Percentiles rank a stretch among this genome's conserved stretches.
Evolutionary conservation across 2,888 invertebrate genomes (phyloP).

Genomic region (Protophormia terraenovae): DNA sequence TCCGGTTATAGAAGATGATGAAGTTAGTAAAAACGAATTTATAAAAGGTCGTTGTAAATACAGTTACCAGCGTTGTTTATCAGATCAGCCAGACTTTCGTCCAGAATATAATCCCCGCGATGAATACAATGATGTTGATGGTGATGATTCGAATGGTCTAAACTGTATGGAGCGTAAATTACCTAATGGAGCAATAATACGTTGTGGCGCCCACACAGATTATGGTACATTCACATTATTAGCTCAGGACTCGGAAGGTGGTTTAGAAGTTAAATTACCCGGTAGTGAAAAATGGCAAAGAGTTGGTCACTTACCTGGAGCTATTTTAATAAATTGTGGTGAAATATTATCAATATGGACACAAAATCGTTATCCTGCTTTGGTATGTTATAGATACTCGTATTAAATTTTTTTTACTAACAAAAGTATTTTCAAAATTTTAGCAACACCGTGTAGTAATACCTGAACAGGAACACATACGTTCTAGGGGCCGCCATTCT

Average conservation of each 20-base stretch:
- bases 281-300: slow-evolving; percentile 87
- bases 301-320: slow-evolving; percentile 89
- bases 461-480: slow-evolving; percentile 85
- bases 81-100: slow-evolving; percentile 79
- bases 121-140: slow-evolving; percentile 74
- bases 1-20: slow-evolving; percentile 85
- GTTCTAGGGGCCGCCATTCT: slow-evolving; percentile 87
- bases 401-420: neutral
- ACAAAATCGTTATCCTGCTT: slow-evolving; percentile 86
- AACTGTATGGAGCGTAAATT: slow-evolving; percentile 77
- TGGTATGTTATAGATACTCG: slow-evolving; percentile 81
- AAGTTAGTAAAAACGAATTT: slow-evolving; percentile 83
- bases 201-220: slow-evolving; percentile 88
- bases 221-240: slow-evolving; percentile 89
- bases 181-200: slow-evolving; percentile 81
- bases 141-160: slow-evolving; percentile 61
- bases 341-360: slow-evolving; percentile 90
- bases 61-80: slow-evolving; percentile 81
- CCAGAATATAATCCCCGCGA: slow-evolving; percentile 78
- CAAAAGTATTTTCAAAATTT: slow-evolving; percentile 55
- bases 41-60: slow-evolving; percentile 80
- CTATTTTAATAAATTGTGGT: slow-evolving; percentile 89
- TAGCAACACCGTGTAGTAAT: slow-evolving; percentile 89
- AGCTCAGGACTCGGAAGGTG: slow-evolving; percentile 89
- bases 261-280: slow-evolving; percentile 85